A percentile compares a stretch with the other conserved stretches of the same genome.
phyloP scores from a whole-genome alignment of 2,888 invertebrate species.

The Hetaerina titia region DNA sequence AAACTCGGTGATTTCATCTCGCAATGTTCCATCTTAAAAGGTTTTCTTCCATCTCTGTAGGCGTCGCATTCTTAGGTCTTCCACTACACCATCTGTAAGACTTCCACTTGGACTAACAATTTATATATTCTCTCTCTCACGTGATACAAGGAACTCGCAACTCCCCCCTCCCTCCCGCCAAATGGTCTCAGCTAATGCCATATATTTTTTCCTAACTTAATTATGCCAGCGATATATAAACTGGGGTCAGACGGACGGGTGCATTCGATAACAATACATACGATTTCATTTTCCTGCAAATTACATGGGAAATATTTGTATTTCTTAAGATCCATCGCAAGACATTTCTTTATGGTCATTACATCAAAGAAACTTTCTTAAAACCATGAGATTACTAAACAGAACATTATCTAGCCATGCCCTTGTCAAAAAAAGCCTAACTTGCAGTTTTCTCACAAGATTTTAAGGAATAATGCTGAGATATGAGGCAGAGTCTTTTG shows the following conservation, averaged over 20 bases:
- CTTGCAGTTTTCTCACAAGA: no score
- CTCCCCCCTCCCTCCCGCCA: background rate
- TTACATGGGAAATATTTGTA: no score
- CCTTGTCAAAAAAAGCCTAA: no score
- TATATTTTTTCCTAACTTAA: background rate
- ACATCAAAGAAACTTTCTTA: no score
- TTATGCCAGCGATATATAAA: background rate
- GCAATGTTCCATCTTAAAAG: conserved; percentile 17
- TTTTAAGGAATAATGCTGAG: no score
- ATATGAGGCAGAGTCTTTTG: no score
- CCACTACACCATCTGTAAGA: background rate
- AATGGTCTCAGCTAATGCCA: background rate
- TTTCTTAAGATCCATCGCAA: no score
- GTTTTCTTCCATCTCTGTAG: conserved; percentile 4
- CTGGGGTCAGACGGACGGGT: background rate
- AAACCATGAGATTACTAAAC: no score
- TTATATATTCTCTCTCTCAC: background rate
- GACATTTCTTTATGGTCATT: no score
- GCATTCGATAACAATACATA: no score
- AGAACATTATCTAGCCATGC: no score
- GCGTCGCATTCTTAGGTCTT: conserved; percentile 18
- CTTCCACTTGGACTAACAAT: background rate
- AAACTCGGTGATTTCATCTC: background rate
- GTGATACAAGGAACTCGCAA: background rate
- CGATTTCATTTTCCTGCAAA: background rate